Base-by-base conservation (phyloP, 1,140 invertebrate species). In the Caenorhabditis tropicalis region DNA sequence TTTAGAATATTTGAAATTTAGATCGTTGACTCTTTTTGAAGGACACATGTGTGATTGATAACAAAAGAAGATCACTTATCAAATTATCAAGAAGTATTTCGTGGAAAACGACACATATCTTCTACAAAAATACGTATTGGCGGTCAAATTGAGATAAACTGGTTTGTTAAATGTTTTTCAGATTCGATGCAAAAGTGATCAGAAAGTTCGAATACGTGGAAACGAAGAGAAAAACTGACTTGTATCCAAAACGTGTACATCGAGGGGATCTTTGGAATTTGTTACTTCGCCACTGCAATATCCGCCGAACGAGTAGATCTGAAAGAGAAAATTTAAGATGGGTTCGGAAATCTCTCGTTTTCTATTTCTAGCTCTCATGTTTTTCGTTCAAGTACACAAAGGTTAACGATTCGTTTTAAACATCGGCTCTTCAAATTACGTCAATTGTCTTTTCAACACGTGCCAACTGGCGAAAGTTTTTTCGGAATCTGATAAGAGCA, bases 221-320 rank as follows among this genome's bases (percentile, higher is more conserved):
- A 46, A n/a, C 21, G 16, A 5, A 60, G 12, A 82, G 43, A 83
- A 43, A 12, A 6, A 43, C 39, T 43, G 39, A 43, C 5, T 43
- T 43, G 95, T 96, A 91, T 96, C 94, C 4, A 97, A 92, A n/a
- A 95, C 93, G 91, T 96, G 95, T 3, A 96, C 94, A 91, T 96
- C 96, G 88, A 97, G 96, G 3, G 95, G 94, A 21, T 94, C 93
- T 53, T 93, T 93, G 4, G 92, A 91, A 46, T 93, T 92, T 91
- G 95, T 95, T 89, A 95, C 94, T 89, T 95, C 94, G 27, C 94
- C 94, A 3, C 95, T 95, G 89, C 94, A 96, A 90, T 95, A 97
- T 24, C 96, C 96, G 29, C 96, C 96, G 92, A 97, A 97, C 0
- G 95, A 95, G 90, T 94, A 97, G 79, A 97, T 95, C 88, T 94